Conservation (phyloP, 2,888 invertebrate species). For the Drosophila putrida region DNA sequence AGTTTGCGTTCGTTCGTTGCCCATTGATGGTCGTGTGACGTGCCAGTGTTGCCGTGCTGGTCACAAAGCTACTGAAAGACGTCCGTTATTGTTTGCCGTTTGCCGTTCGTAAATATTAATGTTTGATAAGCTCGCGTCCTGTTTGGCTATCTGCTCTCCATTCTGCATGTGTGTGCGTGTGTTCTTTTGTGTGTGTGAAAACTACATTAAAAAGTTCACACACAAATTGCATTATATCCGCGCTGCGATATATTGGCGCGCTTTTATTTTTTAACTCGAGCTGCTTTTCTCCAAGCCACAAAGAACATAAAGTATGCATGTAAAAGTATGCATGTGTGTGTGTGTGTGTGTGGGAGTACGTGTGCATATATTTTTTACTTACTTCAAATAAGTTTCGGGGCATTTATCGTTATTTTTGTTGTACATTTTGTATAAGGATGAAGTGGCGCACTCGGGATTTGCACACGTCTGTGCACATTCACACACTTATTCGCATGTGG, state of each 20-base stretch:
- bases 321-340: conserved; percentile 16
- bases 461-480: conserved; percentile 11
- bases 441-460: conserved; percentile 30
- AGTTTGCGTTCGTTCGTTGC: conserved; percentile 38
- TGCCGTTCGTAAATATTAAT: conserved; percentile 71
- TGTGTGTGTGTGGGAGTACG: conserved; percentile 18
- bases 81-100: conserved; percentile 27
- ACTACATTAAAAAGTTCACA: conserved; percentile 76
- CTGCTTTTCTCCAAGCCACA: conserved; percentile 39
- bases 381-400: conserved; percentile 58
- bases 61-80: conserved; percentile 2
- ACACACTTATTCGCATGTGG: conserved; percentile 22
- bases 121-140: conserved; percentile 66
- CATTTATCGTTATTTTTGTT: conserved; percentile 51
- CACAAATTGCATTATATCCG: conserved; percentile 77
- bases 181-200: conserved; percentile 30
- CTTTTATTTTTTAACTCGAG: conserved; percentile 39
- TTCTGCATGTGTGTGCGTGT: conserved; percentile 3
- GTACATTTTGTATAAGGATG: conserved; percentile 63
- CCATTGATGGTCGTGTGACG: conserved; percentile 15
- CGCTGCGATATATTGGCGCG: conserved; percentile 69
- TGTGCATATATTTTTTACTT: conserved; percentile 51
- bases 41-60: conserved; percentile 12
- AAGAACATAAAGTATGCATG: conserved; percentile 50
- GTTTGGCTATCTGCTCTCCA: conserved; percentile 37